Base-by-base conservation (phyloP, 2,888 invertebrate species). In the Lycophotia porphyrea region DNA sequence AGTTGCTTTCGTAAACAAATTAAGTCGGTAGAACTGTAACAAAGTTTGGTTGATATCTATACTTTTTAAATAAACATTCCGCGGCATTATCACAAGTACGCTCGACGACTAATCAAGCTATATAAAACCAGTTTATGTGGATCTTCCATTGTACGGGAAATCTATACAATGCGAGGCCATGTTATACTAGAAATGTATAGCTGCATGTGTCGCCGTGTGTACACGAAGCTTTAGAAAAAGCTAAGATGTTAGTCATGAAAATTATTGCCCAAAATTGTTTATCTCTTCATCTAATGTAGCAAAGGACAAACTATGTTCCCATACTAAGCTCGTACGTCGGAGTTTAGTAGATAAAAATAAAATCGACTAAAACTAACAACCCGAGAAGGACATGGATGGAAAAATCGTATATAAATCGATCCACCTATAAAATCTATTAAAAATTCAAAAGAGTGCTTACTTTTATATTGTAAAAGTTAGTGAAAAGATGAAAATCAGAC, bases 401-500 rank as follows among this genome's bases (percentile, higher is more conserved):
- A 80, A 88, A 76, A 81, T 81, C 74, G 76, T 85, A 77, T 87
- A 82, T 86, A 85, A 80, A 84, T 81, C 77, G 84, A 80, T 75
- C 70, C 79, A 81, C 61, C 78, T 81, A 88, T 81, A 89, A 88
- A 83, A 86, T 87, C 74, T 85, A 89, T 80, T 85, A 87, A 88
- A 88, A 80, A 70, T 87, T 85, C 83, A 88, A 87, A 87, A 89
- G 85, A 80, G 86, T 86, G 80, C 87, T 88, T 88, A 87, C 76
- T 75, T 77, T 82, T 84, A 86, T 80, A 81, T 85, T 86, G 82
- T 88, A 88, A 86, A 60, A 87, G 68, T 83, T 89, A 89, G 84
- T 87, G 85, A 89, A 85, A 84, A 88, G 88, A 89, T 90, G 89
- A 90, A 89, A 84, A 90, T 91, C 92, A 91, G 91, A 91, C 92